phyloP scores from a whole-genome alignment of 2,797 vertebrate genomes.

The Muscicapa striata region DNA sequence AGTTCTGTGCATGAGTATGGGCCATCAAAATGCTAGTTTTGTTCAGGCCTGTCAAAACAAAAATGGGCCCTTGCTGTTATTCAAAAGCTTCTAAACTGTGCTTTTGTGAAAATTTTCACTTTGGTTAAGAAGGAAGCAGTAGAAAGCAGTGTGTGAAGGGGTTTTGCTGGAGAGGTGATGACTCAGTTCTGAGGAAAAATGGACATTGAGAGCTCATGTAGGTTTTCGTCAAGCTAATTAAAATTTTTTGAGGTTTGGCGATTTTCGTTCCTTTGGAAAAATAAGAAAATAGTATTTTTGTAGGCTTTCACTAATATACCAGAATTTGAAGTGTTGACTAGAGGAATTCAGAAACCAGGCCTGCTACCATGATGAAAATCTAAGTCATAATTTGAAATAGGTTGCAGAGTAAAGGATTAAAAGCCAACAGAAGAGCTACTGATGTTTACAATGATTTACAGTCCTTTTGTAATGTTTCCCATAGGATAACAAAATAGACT shows the following conservation, averaged over 20 bases:
- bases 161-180: not conserved
- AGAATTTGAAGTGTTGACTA: not conserved
- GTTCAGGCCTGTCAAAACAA: not conserved
- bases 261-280: not conserved
- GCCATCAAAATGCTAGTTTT: not conserved
- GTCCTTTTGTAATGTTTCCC: not conserved
- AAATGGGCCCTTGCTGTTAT: not conserved
- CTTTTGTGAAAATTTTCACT: not conserved
- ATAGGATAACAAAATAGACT: not conserved
- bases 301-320: not conserved
- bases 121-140: not conserved
- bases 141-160: not conserved
- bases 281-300: not conserved
- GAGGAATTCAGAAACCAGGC: not conserved
- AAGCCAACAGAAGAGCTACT: not conserved
- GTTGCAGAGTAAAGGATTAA: not conserved
- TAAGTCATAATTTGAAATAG: not conserved
- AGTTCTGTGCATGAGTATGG: not conserved
- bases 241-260: accelerated
- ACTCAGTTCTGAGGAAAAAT: not conserved
- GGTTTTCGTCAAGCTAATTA: not conserved
- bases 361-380: not conserved
- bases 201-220: not conserved
- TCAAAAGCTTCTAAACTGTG: not conserved
- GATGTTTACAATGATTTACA: not conserved